These are phyloP conservation scores for Caprella mutica DNA, from an alignment of 2,888 invertebrate genomes.

Conservation along the genomic window DNA sequence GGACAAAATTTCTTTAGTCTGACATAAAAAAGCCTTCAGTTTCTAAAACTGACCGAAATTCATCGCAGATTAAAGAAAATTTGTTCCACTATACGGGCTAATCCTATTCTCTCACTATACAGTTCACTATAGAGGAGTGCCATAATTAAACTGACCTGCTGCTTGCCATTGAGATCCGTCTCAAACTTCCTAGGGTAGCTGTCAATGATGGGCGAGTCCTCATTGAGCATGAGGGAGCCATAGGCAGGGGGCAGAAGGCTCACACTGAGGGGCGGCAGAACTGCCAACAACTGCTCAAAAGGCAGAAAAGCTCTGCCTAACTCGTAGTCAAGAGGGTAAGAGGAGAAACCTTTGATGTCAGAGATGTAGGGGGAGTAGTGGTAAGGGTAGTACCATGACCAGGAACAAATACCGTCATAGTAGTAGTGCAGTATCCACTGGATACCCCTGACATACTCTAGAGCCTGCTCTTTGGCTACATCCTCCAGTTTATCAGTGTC, in stretches of 20 bases:
- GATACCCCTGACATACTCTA: conserved; percentile 79
- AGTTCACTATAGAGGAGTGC: no score
- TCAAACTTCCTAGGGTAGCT: conserved; percentile 85
- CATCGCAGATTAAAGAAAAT: no score
- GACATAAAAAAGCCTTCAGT: no score
- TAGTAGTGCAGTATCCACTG: conserved; percentile 97
- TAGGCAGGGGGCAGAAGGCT: conserved; percentile 63
- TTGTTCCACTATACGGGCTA: no score
- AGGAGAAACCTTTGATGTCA: conserved; percentile 56
- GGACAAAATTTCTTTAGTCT: no score
- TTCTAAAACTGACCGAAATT: no score
- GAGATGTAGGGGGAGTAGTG: conserved; percentile 96
- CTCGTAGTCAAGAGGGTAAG: conserved; percentile 67
- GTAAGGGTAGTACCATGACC: conserved; percentile 97
- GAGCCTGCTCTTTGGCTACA: conserved; percentile 66
- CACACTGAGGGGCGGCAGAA: conserved; percentile 63
- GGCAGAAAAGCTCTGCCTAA: conserved; percentile 79
- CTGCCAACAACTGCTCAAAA: conserved; percentile 79
- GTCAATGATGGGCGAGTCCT: conserved; percentile 66
- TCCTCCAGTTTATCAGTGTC: conserved; percentile 48
- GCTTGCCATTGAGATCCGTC: conserved; percentile 34
- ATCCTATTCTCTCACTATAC: no score
- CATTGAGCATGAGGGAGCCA: conserved; percentile 57
- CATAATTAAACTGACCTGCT: no score
- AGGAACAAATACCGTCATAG: conserved; percentile 88